Conservation (phyloP, 1,140 invertebrate genomes). For the Anthonomus grandis region DNA sequence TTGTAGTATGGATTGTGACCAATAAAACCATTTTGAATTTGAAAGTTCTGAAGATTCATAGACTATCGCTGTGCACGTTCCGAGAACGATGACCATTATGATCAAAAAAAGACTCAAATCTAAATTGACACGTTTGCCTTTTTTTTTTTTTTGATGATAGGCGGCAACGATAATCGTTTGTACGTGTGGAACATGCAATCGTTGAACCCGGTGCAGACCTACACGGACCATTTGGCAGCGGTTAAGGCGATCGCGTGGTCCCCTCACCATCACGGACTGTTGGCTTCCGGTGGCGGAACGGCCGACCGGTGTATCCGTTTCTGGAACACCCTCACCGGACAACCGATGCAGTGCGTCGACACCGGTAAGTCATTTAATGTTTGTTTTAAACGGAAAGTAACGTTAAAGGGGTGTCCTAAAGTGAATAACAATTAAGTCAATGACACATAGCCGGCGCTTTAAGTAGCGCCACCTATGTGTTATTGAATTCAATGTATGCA, state of each 20-base stretch:
- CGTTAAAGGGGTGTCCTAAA: too few species aligned
- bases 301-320: slow-evolving; percentile 97
- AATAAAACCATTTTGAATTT: too few species aligned
- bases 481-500: too few species aligned
- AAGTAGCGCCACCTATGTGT: too few species aligned
- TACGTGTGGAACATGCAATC: slow-evolving; percentile 97
- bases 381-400: too few species aligned
- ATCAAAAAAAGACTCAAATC: neutral
- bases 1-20: too few species aligned
- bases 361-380: too few species aligned
- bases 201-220: slow-evolving; percentile 87
- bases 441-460: too few species aligned
- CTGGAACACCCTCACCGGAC: slow-evolving; percentile 99
- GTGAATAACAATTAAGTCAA: too few species aligned
- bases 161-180: slow-evolving; percentile 98
- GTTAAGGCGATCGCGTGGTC: slow-evolving; percentile 99
- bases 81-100: too few species aligned
- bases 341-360: slow-evolving; percentile 98
- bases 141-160: slow-evolving; percentile 44
- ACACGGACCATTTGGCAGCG: slow-evolving; percentile 96
- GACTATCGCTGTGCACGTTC: too few species aligned
- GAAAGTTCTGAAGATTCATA: too few species aligned
- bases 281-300: slow-evolving; percentile 97
- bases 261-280: slow-evolving; percentile 95
- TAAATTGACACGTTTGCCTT: neutral